Percentiles rank a stretch among this genome's conserved stretches.
These are phyloP conservation scores for Dryobotodes eremita DNA, from an alignment of 2,888 invertebrate genomes.

Conservation along the genomic window DNA sequence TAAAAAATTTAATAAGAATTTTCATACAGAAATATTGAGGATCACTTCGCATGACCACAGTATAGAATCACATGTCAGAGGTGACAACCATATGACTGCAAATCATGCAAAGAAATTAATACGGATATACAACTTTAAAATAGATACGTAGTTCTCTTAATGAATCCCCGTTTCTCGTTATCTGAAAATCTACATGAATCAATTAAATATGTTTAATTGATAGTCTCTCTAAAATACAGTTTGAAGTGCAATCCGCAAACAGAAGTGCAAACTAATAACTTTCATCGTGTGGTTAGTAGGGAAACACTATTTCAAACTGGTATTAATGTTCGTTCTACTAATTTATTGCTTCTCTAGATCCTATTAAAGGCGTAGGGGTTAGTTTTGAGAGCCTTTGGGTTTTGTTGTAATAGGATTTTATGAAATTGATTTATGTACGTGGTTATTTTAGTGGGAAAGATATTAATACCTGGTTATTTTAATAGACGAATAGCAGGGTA, in stretches of 20 bases:
- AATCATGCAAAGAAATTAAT: not conserved
- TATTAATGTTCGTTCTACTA: constrained; percentile 64
- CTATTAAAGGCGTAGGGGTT: constrained; percentile 63
- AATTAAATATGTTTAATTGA: constrained; percentile 49
- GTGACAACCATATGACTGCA: not conserved
- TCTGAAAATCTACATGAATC: constrained; percentile 28
- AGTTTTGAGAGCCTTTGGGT: constrained; percentile 59
- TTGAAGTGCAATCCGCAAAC: constrained; percentile 60
- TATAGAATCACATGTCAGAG: not conserved
- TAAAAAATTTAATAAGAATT: not conserved
- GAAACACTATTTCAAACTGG: constrained; percentile 62
- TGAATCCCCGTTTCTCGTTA: constrained; percentile 5
- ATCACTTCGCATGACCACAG: not conserved
- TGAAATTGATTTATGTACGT: constrained; percentile 60
- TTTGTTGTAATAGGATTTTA: constrained; percentile 65
- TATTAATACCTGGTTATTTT: constrained; percentile 18
- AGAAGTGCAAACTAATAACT: constrained; percentile 64
- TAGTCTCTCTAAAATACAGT: constrained; percentile 38
- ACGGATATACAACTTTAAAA: not conserved
- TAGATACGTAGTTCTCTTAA: not conserved
- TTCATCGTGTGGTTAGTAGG: constrained; percentile 51
- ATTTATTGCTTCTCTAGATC: constrained; percentile 65
- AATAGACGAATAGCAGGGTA: not conserved
- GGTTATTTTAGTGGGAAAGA: constrained; percentile 18
- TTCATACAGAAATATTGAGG: not conserved